Evolutionary conservation across 2,797 vertebrate species (phyloP).

Genomic region (Gallirallus australis): DNA sequence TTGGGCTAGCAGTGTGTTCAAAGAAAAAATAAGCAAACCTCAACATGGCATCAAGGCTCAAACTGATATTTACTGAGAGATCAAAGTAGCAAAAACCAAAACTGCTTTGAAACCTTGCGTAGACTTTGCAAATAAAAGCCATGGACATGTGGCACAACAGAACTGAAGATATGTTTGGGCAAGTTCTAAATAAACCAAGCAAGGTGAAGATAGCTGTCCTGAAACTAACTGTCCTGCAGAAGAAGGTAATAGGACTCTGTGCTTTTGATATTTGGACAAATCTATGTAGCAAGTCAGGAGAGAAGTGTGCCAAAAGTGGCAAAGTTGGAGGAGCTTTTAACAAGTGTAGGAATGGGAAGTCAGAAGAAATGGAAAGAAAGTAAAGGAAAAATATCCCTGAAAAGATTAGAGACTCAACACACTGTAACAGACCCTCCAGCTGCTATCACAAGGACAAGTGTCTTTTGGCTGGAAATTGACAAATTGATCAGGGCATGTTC

Average conservation of each 20-base stretch:
- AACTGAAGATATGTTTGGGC: not conserved
- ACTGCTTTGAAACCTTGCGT: not conserved
- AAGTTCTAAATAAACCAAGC: not conserved
- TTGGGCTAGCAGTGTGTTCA: not conserved
- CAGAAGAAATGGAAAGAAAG: not conserved
- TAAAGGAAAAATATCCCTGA: not conserved
- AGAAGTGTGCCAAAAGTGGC: not conserved
- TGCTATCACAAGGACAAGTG: not conserved
- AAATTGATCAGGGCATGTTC: not conserved
- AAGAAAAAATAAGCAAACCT: not conserved
- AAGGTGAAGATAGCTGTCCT: not conserved
- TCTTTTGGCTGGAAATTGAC: not conserved
- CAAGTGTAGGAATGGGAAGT: not conserved
- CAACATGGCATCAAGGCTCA: not conserved
- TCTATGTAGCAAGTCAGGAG: not conserved
- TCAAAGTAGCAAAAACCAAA: not conserved
- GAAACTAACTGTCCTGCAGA: not conserved
- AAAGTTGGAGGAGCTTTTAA: not conserved
- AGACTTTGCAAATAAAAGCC: not conserved
- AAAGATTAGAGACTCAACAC: accelerated
- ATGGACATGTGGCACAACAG: not conserved
- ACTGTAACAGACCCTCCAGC: not conserved
- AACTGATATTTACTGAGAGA: not conserved
- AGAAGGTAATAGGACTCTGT: not conserved
- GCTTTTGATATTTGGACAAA: not conserved